Evolutionary conservation across 2,113 vertebrate genomes (phyloP).

Genomic region (Cyprinus carpio): DNA sequence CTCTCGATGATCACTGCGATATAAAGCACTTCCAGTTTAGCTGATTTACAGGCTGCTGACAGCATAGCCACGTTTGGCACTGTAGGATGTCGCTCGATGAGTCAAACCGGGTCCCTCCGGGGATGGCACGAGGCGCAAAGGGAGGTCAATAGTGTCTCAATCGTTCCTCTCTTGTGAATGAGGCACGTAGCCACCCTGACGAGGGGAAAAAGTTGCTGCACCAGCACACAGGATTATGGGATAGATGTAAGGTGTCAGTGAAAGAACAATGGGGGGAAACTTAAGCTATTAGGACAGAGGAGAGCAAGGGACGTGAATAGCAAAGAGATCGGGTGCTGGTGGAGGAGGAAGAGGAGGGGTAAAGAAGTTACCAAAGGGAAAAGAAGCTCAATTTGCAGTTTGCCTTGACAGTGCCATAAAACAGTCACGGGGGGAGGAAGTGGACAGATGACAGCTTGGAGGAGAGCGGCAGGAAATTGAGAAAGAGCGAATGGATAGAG

Average conservation of each 20-base stretch:
- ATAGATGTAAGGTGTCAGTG: constrained; percentile 47
- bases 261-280: constrained; percentile 53
- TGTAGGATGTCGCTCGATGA: constrained; percentile 1
- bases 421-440: constrained; percentile 33
- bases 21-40: constrained; percentile 43
- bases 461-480: constrained; percentile 37
- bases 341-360: not conserved
- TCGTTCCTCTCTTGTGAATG: constrained; percentile 16
- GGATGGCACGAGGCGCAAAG: not conserved
- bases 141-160: constrained; percentile 33
- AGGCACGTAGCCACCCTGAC: constrained; percentile 8
- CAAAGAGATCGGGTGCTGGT: not conserved
- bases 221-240: constrained; percentile 28
- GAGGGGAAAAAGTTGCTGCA: constrained; percentile 49
- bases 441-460: constrained; percentile 26
- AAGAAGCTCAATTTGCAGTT: constrained; percentile 43
- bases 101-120: not conserved
- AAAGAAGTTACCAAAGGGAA: not conserved
- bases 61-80: constrained; percentile 38
- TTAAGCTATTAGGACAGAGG: constrained; percentile 41
- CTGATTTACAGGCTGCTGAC: constrained; percentile 53
- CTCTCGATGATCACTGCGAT: constrained; percentile 49
- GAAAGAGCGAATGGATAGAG: constrained; percentile 28
- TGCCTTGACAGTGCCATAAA: constrained; percentile 43
- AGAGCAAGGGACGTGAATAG: constrained; percentile 49